A percentile compares a stretch with the other conserved stretches of the same genome.
phyloP scores from a whole-genome alignment of 2,888 invertebrate genomes.

The Heliconius cydno region DNA sequence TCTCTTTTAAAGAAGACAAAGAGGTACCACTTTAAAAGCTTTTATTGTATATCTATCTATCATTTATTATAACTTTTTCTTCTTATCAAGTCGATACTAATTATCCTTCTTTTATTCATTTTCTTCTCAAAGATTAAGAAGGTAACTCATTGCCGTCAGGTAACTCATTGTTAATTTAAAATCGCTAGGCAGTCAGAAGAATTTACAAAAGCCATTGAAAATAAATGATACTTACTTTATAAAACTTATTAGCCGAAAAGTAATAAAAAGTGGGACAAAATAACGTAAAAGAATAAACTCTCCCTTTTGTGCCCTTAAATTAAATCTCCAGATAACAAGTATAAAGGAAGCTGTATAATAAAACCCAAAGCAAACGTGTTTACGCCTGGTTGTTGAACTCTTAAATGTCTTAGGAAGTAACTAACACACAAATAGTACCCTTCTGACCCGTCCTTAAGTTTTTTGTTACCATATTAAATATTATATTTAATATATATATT shows the following conservation, averaged over 20 bases:
- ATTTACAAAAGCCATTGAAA: not conserved
- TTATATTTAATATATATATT: not conserved
- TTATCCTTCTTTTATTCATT: not conserved
- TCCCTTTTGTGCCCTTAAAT: slow-evolving; percentile 4
- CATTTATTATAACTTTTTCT: not conserved
- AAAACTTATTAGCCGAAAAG: not conserved
- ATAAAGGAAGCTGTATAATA: slow-evolving; percentile 23
- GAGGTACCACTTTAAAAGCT: not conserved
- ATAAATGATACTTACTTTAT: not conserved
- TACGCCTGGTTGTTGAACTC: slow-evolving; percentile 27
- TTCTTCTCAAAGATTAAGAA: no score
- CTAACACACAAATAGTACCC: not conserved
- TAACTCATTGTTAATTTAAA: not conserved
- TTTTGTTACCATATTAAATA: not conserved
- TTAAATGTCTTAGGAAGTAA: slow-evolving; percentile 16
- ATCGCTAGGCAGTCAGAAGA: not conserved
- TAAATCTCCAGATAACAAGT: slow-evolving; percentile 7
- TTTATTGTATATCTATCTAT: not conserved
- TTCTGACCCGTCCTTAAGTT: not conserved
- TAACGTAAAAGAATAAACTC: not conserved
- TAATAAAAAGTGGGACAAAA: not conserved
- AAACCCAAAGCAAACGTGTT: slow-evolving; percentile 23
- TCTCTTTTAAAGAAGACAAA: not conserved
- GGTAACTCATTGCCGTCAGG: no score
- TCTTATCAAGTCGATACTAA: not conserved